Evolutionary conservation across 2,888 invertebrate species (phyloP), one percentile per base, ranked within the genome.

Genomic region (Schizaphis graminum): DNA sequence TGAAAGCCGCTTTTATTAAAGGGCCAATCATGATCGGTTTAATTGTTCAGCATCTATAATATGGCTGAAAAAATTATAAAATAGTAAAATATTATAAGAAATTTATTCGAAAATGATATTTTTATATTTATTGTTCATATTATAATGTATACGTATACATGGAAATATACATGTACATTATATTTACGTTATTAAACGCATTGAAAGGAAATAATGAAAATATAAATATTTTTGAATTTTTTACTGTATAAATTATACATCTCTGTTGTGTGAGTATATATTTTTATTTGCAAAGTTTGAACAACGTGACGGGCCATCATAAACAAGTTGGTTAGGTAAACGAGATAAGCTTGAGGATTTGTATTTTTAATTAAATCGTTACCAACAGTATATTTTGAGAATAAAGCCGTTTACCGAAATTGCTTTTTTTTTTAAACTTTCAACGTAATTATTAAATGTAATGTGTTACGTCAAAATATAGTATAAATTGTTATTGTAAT

Each of bases 21-120:
- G 61, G 90, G 94, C 86, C 86, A 91, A 67, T 91, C 94, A 94
- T 94, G 94, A 86, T 94, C 61, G 44, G 49, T 90, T 91, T 67
- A 91, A 61, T 94, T 90, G 53, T 85, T 94, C 94, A 94, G 86
- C 91, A 94, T 94, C 90, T 86, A 94, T 87, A 91, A 94, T 87
- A 91, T 86, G 67, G 57, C 94, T 94, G 89, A 49, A 94, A 90
- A 88, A 88, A 49, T 47, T 47, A 47, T 47, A 61, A 41, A 28
- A 28, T 26, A 49, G 28, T 26, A 28, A 47, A 44, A 44, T 47
- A 87, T 53, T 35, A 91, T 85, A 21, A 87, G 47, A 35, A 26
- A 86, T 61, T 86, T 44, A 26, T 92, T 56, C 26, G 47, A 86
- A n/a, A 44, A 57, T 47, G 1, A 26, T n/a, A 26, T 84, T 77